These are phyloP conservation scores for Scolopax bukidnonensis DNA, from an alignment of 2,797 vertebrate genomes.

Conservation along the genomic window DNA sequence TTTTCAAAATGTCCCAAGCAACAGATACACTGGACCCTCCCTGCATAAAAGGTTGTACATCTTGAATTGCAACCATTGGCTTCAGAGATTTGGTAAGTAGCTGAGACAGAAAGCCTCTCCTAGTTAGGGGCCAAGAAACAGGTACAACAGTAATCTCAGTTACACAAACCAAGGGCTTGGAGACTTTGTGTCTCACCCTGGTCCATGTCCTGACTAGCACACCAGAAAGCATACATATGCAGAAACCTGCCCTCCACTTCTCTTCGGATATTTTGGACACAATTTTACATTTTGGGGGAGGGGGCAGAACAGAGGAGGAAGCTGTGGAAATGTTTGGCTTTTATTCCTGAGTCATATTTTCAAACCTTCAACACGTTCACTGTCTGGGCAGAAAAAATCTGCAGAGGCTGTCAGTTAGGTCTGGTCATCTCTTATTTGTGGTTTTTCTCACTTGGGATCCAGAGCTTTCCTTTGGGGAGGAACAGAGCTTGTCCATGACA, in stretches of 20 bases:
- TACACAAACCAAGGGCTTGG: not conserved
- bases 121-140: not conserved
- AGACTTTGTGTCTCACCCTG: not conserved
- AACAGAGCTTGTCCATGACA: not conserved
- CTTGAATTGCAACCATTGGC: not conserved
- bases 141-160: not conserved
- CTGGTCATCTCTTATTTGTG: not conserved
- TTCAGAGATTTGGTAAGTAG: not conserved
- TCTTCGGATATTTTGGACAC: not conserved
- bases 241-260: not conserved
- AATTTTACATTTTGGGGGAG: not conserved
- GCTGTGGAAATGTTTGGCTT: not conserved
- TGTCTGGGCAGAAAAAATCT: not conserved
- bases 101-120: not conserved
- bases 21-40: accelerated
- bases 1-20: not conserved
- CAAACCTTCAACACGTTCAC: not conserved
- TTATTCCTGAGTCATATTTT: not conserved
- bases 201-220: not conserved
- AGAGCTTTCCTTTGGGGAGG: not conserved
- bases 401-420: not conserved
- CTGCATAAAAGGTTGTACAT: not conserved
- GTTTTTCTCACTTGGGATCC: not conserved
- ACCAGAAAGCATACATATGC: not conserved
- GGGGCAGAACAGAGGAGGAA: not conserved